Conservation (phyloP, 1,140 invertebrate species). For the Microplitis demolitor region DNA sequence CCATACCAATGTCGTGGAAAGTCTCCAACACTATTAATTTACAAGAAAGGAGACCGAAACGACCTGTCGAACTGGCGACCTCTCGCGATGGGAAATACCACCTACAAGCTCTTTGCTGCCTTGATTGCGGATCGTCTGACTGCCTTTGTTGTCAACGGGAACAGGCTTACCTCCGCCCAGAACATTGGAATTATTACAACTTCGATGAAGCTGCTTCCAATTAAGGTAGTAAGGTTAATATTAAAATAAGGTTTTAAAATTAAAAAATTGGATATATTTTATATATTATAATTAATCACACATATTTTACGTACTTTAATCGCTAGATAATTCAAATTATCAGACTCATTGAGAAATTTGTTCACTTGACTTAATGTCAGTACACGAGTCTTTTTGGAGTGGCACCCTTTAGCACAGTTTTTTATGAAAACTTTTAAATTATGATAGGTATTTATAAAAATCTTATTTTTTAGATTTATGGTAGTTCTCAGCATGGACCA, state of each 20-base stretch:
- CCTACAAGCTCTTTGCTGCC: slow-evolving; percentile 45
- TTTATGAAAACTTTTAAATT: slow-evolving; percentile 16
- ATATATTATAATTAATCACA: no score
- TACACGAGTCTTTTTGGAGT: no score
- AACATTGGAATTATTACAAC: no score
- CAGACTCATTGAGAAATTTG: no score
- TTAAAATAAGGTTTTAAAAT: no score
- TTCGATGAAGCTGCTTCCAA: no score
- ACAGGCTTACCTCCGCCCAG: slow-evolving; percentile 11
- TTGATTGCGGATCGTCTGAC: slow-evolving; percentile 36
- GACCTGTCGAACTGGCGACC: slow-evolving; percentile 47
- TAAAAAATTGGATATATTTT: no score
- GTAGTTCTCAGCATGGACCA: slow-evolving; percentile 17
- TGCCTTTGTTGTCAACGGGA: slow-evolving; percentile 20
- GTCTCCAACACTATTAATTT: slow-evolving; percentile 38
- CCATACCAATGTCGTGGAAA: slow-evolving; percentile 19
- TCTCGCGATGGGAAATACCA: slow-evolving; percentile 39
- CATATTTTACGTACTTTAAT: no score
- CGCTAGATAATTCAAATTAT: no score
- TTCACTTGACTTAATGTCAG: no score
- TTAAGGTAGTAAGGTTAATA: no score
- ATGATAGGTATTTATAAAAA: slow-evolving; percentile 14
- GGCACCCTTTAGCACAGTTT: slow-evolving; percentile 1
- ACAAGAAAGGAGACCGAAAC: slow-evolving; percentile 40
- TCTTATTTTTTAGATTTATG: slow-evolving; percentile 9